A percentile compares a stretch with the other conserved stretches of the same genome.
phyloP scores from a whole-genome alignment of 2,113 vertebrate species.

The Theristicus caerulescens region DNA sequence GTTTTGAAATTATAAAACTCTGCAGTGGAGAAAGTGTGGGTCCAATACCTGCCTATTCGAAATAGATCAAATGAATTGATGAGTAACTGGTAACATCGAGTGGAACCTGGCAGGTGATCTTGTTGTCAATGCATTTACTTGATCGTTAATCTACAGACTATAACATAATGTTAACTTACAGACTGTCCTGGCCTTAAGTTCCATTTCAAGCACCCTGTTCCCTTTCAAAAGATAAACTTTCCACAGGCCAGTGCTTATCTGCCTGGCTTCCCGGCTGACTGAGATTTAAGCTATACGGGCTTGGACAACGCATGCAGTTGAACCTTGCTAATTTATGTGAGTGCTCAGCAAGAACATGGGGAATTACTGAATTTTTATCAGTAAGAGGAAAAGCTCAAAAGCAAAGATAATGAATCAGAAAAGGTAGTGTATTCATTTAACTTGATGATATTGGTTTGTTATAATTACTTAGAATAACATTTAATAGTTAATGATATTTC shows the following conservation, averaged over 20 bases:
- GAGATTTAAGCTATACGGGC: constrained; percentile 12
- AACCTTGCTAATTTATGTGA: neutral
- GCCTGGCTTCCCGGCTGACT: neutral
- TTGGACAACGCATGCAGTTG: neutral
- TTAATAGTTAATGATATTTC: neutral
- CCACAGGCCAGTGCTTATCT: constrained; percentile 23
- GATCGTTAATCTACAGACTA: neutral
- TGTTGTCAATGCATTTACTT: neutral
- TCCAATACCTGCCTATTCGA: fast-evolving
- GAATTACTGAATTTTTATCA: neutral
- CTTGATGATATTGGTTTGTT: neutral
- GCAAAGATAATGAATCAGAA: constrained; percentile 44
- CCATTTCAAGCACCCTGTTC: neutral
- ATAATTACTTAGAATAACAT: neutral
- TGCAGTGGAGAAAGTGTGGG: neutral
- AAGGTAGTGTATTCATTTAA: constrained; percentile 25
- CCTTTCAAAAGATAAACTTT: constrained; percentile 24
- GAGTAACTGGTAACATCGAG: neutral
- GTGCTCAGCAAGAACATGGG: neutral
- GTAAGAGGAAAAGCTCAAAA: neutral
- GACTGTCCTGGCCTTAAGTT: neutral
- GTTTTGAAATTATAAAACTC: neutral
- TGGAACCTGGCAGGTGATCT: neutral
- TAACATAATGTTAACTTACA: neutral
- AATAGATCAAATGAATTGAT: neutral